Base-by-base conservation (phyloP, 1,140 invertebrate genomes). In the Listronotus oregonensis region DNA sequence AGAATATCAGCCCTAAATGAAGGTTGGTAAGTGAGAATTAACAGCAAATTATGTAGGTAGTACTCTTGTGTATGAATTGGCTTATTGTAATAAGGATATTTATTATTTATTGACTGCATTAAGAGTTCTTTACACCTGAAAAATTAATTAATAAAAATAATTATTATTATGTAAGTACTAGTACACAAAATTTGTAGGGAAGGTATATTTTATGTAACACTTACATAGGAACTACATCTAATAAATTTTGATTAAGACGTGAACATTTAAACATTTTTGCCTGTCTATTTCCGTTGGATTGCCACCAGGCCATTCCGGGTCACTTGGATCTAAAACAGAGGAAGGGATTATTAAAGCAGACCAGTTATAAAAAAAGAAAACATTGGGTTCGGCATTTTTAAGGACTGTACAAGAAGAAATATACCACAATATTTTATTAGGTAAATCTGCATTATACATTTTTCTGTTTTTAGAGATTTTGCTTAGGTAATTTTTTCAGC, bases 61-160 rank as follows among this genome's bases (percentile, higher is more conserved):
- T 83, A 82, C 70, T 86, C 85, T 42, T 85, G 81, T 3, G 74
- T 71, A 76, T 85, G 82, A 3, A 80, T 72, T n/a, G 80, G 76
- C 69, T 82, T 84, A 47, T 82, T 84, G 64, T 84, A 79, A 73
- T 89, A 91, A 2, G 91, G 91, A 79, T 87, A 92, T 12, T 77
- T 72, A n/a, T 77, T 75, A 42, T 64, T 74, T 18, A 90, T 73
- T 3, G 82, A 75, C 54, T 82, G 78, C 15, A 85, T 50, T 31
- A 89, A 68, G 27, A 85, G 55, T 17, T 82, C 78, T 44, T 76
- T 77, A 17, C 83, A 83, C 83, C 88, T 89, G 67, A 79, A 27
- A 27, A 27, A 27, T 27, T 27, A 27, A 3, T 27, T 27, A 3
- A 27, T 27, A 3, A n/a, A n/a, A n/a, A 27, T 27, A 1, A 27